These are phyloP conservation scores for Pteromalus puparum DNA, from an alignment of 1,140 invertebrate species.

Conservation along the genomic window DNA sequence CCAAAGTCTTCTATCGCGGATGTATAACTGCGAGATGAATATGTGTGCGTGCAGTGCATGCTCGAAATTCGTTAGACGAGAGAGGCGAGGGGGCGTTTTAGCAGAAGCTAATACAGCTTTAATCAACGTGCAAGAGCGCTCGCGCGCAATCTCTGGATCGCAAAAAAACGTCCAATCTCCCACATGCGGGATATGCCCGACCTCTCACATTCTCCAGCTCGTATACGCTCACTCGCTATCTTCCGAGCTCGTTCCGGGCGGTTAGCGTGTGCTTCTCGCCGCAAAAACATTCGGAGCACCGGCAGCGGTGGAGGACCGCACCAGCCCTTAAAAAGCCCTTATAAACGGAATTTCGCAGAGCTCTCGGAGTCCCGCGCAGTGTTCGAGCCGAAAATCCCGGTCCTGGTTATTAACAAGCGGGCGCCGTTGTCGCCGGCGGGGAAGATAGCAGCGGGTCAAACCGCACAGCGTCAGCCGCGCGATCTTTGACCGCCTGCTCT, in stretches of 20 bases:
- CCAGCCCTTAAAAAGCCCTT: conserved; percentile 9
- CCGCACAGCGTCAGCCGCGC: not conserved
- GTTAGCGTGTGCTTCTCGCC: not conserved
- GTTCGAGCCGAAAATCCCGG: not conserved
- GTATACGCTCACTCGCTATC: not conserved
- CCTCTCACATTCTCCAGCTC: not conserved
- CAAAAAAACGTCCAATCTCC: not conserved
- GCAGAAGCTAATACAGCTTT: not conserved
- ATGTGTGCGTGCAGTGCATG: too few species aligned
- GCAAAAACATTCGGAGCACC: not conserved
- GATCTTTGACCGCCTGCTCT: conserved; percentile 9
- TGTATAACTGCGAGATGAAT: not conserved
- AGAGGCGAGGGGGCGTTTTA: not conserved
- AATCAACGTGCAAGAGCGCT: not conserved
- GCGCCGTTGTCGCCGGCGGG: not conserved
- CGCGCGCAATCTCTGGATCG: not conserved
- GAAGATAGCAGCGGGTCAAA: not conserved
- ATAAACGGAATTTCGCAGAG: not conserved
- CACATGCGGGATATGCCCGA: not conserved
- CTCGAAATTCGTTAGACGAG: not conserved
- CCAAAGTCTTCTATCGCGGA: too few species aligned
- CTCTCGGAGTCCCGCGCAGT: not conserved
- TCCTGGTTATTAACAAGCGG: conserved; percentile 33
- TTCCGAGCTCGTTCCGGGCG: not conserved
- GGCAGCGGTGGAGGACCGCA: not conserved